Conservation (phyloP, 2,113 vertebrate genomes). For the Indicator maculatus region DNA sequence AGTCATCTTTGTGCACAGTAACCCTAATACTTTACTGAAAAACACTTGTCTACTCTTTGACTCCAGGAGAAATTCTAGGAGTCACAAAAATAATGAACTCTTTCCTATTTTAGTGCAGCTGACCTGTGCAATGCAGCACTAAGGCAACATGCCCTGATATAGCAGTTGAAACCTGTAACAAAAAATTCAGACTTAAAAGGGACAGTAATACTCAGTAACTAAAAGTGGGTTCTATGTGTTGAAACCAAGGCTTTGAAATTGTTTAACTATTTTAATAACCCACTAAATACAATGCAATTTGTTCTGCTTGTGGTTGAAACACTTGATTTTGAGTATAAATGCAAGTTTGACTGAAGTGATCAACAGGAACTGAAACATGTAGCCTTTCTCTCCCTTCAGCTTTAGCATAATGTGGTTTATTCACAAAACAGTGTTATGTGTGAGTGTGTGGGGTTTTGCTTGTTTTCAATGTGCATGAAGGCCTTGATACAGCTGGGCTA, state of each 20-base stretch:
- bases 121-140: background rate
- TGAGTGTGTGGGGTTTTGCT: background rate
- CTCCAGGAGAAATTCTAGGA: background rate
- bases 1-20: background rate
- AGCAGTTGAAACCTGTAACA: background rate
- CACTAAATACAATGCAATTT: background rate
- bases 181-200: background rate
- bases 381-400: background rate
- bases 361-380: background rate
- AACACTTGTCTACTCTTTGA: background rate
- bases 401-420: background rate
- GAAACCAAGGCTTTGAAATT: background rate
- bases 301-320: background rate
- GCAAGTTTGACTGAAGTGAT: background rate
- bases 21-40: conserved; percentile 14
- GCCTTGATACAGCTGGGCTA: background rate
- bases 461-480: background rate
- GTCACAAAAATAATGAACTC: background rate
- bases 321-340: background rate
- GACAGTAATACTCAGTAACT: background rate
- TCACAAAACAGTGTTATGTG: background rate
- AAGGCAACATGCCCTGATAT: background rate
- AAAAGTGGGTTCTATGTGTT: background rate
- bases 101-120: background rate
- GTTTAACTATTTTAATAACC: background rate